Percentiles rank a stretch among this genome's conserved stretches.
These are phyloP conservation scores for Poecilia latipinna DNA, from an alignment of 2,113 vertebrate genomes.

Conservation along the genomic window DNA sequence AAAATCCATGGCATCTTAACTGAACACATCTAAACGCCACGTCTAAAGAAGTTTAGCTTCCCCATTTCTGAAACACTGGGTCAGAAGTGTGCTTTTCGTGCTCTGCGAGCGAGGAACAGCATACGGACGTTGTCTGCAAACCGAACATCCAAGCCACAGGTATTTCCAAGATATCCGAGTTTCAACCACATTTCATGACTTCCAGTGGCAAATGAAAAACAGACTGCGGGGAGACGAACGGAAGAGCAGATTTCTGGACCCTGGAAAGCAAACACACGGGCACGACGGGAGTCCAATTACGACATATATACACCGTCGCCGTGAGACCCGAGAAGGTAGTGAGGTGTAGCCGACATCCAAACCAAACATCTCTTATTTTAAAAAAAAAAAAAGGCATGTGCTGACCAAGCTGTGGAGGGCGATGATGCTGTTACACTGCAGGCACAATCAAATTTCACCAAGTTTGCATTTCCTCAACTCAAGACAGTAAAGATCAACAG, in stretches of 20 bases:
- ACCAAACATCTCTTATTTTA: constrained; percentile 58
- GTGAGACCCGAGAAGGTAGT: constrained; percentile 44
- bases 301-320: neutral
- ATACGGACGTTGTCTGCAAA: constrained; percentile 47
- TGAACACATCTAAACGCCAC: constrained; percentile 35
- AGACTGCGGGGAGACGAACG: constrained; percentile 47
- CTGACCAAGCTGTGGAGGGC: constrained; percentile 60
- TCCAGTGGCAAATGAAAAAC: constrained; percentile 74
- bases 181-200: constrained; percentile 56
- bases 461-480: constrained; percentile 63
- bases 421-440: constrained; percentile 52
- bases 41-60: neutral
- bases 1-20: constrained; percentile 23
- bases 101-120: constrained; percentile 39
- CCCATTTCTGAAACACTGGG: constrained; percentile 8
- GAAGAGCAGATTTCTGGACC: constrained; percentile 66
- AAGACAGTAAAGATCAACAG: constrained; percentile 55
- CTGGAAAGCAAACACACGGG: constrained; percentile 36
- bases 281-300: constrained; percentile 49
- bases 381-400: constrained; percentile 12
- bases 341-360: constrained; percentile 50
- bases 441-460: constrained; percentile 71
- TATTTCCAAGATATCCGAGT: constrained; percentile 65
- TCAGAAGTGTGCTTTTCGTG: constrained; percentile 9
- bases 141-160: constrained; percentile 71